phyloP scores from a whole-genome alignment of 1,140 invertebrate genomes.

The Trinorchestia longiramus region DNA sequence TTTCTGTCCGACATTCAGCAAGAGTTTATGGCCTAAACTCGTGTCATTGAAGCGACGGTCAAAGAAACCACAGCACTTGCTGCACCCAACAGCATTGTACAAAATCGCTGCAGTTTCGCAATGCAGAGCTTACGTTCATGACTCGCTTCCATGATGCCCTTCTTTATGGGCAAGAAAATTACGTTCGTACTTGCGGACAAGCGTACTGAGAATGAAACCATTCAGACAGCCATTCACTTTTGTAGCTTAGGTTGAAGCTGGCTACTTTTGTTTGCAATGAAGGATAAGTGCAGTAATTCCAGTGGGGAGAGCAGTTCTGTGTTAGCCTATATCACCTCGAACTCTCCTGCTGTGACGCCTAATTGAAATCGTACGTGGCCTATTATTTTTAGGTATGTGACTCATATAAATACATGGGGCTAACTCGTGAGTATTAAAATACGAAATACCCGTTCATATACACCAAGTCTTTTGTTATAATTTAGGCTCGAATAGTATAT shows the following conservation, averaged over 20 bases:
- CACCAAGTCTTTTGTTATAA: too few species aligned
- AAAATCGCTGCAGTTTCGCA: not conserved
- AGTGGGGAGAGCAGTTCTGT: not conserved
- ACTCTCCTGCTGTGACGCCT: not conserved
- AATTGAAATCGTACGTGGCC: not conserved
- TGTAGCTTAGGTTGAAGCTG: not conserved
- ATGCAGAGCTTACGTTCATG: not conserved
- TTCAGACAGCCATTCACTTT: not conserved
- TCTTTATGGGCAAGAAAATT: constrained; percentile 12
- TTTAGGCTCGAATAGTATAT: too few species aligned
- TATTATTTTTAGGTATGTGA: too few species aligned
- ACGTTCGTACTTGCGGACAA: constrained; percentile 23
- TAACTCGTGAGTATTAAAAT: too few species aligned
- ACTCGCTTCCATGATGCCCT: not conserved
- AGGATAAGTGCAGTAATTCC: not conserved
- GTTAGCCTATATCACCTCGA: not conserved
- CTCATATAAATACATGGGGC: too few species aligned
- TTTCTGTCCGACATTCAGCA: not conserved
- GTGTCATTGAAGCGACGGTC: not conserved
- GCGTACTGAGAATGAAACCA: not conserved
- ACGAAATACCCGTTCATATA: too few species aligned
- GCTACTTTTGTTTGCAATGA: not conserved
- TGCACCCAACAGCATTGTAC: not conserved
- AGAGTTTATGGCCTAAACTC: not conserved
- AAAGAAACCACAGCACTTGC: not conserved